A percentile compares a stretch with the other conserved stretches of the same genome.
Conservation (phyloP, 2,888 invertebrate genomes). For the Ichneumoninae sp. region DNA sequence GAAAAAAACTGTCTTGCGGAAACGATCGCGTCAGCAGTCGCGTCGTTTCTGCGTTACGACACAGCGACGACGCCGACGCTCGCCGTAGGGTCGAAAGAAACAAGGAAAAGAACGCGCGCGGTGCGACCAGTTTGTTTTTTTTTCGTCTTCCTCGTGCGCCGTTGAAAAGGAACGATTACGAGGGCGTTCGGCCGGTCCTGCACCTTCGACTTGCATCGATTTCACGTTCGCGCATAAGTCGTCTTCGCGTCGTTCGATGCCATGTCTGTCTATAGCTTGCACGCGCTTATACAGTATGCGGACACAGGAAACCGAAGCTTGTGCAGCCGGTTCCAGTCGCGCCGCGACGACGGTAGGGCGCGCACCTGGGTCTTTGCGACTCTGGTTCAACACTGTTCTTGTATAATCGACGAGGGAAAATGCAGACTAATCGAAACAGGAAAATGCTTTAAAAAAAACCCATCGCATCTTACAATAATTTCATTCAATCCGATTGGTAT, state of each 20-base stretch:
- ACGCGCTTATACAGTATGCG: slow-evolving; percentile 6
- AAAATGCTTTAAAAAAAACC: slow-evolving; percentile 7
- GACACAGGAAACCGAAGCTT: slow-evolving; percentile 51
- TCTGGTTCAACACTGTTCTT: background rate
- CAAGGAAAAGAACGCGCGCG: slow-evolving; percentile 1
- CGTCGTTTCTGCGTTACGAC: background rate
- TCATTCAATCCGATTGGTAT: background rate
- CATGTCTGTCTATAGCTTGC: background rate
- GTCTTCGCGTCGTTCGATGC: background rate
- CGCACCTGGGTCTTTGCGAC: slow-evolving; percentile 30
- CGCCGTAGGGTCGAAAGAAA: background rate
- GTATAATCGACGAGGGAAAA: background rate
- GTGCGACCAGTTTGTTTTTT: slow-evolving; percentile 30
- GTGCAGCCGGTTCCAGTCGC: slow-evolving; percentile 40
- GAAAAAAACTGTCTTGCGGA: background rate
- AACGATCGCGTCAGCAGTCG: too few species aligned
- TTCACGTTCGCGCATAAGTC: slow-evolving; percentile 48
- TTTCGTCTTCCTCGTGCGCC: slow-evolving; percentile 18
- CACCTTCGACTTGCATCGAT: slow-evolving; percentile 57
- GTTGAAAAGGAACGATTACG: slow-evolving; percentile 49
- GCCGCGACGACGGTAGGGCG: slow-evolving; percentile 21
- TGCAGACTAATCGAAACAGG: slow-evolving; percentile 17
- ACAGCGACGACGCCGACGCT: background rate
- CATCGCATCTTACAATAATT: slow-evolving; percentile 24
- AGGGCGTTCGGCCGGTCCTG: slow-evolving; percentile 30